Evolutionary conservation across 2,113 vertebrate species (phyloP), one percentile per base, ranked within the genome.

Genomic region (Campylorhamphus procurvoides): DNA sequence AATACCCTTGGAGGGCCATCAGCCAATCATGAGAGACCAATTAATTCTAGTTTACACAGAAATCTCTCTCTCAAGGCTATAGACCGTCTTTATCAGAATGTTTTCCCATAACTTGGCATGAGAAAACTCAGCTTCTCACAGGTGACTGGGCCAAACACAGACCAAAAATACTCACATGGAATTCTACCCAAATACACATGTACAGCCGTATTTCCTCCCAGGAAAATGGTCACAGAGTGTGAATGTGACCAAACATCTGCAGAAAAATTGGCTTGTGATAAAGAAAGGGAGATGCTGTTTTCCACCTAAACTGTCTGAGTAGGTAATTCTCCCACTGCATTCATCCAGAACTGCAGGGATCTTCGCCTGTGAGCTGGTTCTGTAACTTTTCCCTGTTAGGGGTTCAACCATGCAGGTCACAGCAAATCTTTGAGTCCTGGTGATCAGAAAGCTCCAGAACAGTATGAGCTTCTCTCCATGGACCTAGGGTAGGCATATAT

Each of bases 371-470:
- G 58, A 78, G 50, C 60, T 66, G 59, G 74, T 95, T 35, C 95
- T 94, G 94, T 74, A 40, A 60, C 83, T 82, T 92, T 28, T 37
- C 18, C 27, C 67, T 79, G 49, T n/a, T 88, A 62, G 56, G 59
- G 74, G 33, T 86, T 90, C 82, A 80, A 2, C 60, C 75, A 20
- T 47, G 62, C 72, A 90, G 59, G 75, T 83, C 63, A 83, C 18
- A 12, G 96, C 74, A 96, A 88, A 84, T 85, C 76, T 96, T 68
- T 40, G 25, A 60, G 69, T 40, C 35, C 59, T 69, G 37, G 37
- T n/a, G 55, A 39, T 64, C 33, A 69, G 69, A 52, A 67, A 49
- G 25, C 23, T 75, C 39, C 35, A 58, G 50, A 83, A 24, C 4
- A 28, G 18, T 8, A 7, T 3, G 39, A 81, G 55, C 7, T 60